These are phyloP conservation scores for Isaurus tuberculatus DNA, from an alignment of 92 coral and sea anemone species.

Conservation along the genomic window DNA sequence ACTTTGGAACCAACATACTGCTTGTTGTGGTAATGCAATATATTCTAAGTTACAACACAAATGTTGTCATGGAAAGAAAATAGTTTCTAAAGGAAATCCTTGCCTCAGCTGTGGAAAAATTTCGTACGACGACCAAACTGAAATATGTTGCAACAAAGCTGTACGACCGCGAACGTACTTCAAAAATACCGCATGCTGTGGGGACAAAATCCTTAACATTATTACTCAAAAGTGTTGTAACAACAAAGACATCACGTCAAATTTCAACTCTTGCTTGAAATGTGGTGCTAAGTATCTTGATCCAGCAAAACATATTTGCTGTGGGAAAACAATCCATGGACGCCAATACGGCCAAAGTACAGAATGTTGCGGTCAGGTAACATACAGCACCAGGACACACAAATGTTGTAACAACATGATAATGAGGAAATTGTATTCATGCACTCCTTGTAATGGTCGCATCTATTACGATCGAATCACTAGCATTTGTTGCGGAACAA, in stretches of 20 bases:
- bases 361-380: not conserved
- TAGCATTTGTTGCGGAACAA: slow-evolving; percentile 10
- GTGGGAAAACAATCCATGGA: not conserved
- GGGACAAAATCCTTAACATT: slow-evolving; percentile 10
- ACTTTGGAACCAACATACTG: not conserved
- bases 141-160: slow-evolving; percentile 6
- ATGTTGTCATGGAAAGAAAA: too few relatives aligned
- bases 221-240: not conserved
- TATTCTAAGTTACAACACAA: too few relatives aligned
- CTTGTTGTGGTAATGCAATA: not conserved
- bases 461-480: slow-evolving; percentile 18
- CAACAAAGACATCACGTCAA: not conserved
- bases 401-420: slow-evolving; percentile 26
- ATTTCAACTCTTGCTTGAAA: not conserved
- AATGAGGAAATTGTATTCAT: not conserved
- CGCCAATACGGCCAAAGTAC: slow-evolving; percentile 16
- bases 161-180: not conserved
- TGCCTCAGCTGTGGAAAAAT: too few relatives aligned
- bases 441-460: slow-evolving; percentile 7
- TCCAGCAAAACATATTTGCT: slow-evolving; percentile 17
- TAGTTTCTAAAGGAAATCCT: too few relatives aligned
- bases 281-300: not conserved
- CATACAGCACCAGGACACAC: slow-evolving; percentile 9
- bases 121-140: not conserved
- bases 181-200: slow-evolving; percentile 19